A percentile compares a stretch with the other conserved stretches of the same genome.
phyloP scores from a whole-genome alignment of 2,113 vertebrate genomes.

The Pelvicachromis taeniatus region DNA sequence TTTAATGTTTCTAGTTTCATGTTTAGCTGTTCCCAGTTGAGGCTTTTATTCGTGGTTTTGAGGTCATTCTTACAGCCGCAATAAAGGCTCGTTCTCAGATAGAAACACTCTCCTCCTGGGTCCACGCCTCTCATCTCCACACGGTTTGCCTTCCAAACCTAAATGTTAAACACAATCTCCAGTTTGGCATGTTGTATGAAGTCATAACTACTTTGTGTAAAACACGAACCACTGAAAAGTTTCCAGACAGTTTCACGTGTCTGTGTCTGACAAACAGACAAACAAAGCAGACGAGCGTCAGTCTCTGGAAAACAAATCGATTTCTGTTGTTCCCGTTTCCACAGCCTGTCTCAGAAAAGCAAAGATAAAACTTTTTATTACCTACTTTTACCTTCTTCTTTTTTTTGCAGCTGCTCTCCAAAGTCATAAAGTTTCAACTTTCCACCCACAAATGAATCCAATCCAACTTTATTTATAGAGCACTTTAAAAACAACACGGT shows the following conservation, averaged over 20 bases:
- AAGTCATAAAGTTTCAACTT: not conserved
- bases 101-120: not conserved
- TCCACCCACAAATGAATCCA: not conserved
- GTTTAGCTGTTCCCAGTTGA: not conserved
- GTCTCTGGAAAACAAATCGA: not conserved
- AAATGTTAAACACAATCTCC: not conserved
- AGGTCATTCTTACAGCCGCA: not conserved
- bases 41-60: not conserved
- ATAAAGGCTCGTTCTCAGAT: not conserved
- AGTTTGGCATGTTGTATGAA: not conserved
- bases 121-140: not conserved
- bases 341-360: not conserved
- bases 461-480: too few relatives aligned
- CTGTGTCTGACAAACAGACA: too few relatives aligned
- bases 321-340: not conserved
- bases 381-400: not conserved
- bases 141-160: not conserved
- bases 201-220: not conserved
- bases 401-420: not conserved
- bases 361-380: not conserved
- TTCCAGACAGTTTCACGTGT: not conserved
- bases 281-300: not conserved
- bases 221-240: not conserved
- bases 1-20: not conserved
- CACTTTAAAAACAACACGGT: too few relatives aligned